phyloP scores from a whole-genome alignment of 2,113 vertebrate species.

The Rhipidura dahli region DNA sequence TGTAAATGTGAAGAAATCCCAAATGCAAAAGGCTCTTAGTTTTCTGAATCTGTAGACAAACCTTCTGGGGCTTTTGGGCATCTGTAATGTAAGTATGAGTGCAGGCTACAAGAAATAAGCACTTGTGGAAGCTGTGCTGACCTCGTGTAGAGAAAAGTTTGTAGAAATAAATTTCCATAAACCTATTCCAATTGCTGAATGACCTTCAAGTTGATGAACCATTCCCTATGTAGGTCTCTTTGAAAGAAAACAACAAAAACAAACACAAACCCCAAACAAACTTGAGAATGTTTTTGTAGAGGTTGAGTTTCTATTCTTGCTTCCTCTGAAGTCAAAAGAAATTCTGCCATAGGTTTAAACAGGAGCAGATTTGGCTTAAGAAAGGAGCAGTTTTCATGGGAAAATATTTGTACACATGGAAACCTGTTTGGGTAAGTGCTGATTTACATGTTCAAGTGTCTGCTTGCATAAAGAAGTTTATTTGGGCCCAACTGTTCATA shows the following conservation, averaged over 20 bases:
- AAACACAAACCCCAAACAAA: not conserved
- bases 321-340: not conserved
- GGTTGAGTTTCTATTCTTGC: not conserved
- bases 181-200: not conserved
- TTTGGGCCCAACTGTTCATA: not conserved
- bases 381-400: not conserved
- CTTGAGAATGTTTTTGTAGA: not conserved
- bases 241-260: not conserved
- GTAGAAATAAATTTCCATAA: not conserved
- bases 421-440: not conserved
- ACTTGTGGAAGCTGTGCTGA: not conserved
- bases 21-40: not conserved
- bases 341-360: not conserved
- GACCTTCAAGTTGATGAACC: not conserved
- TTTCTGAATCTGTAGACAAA: not conserved
- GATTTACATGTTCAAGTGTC: not conserved
- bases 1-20: not conserved
- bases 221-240: not conserved
- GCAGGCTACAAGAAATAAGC: not conserved
- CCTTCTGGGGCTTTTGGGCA: not conserved
- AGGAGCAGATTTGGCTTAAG: not conserved
- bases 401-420: not conserved
- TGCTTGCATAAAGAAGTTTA: not conserved
- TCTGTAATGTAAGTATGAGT: not conserved
- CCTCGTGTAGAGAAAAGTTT: not conserved